phyloP scores from a whole-genome alignment of 2,113 vertebrate species.

The Laticauda colubrina region DNA sequence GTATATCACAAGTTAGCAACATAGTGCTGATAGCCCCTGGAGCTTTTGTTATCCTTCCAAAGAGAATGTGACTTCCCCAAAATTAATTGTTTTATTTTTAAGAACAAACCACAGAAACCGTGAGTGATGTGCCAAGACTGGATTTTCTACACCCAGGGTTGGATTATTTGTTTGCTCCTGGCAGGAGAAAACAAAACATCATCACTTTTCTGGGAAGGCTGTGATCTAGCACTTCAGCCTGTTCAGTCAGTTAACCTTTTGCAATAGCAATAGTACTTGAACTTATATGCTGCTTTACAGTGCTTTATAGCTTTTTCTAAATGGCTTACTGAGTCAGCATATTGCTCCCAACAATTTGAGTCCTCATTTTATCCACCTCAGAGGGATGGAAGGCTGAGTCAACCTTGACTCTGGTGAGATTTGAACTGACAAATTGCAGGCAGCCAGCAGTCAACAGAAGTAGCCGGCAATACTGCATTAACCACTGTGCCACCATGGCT shows the following conservation, averaged over 20 bases:
- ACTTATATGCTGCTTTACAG: too few relatives aligned
- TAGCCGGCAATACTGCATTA: too few relatives aligned
- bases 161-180: not conserved
- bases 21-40: not conserved
- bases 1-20: not conserved
- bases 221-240: not conserved
- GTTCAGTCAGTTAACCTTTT: not conserved
- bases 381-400: too few relatives aligned
- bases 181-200: not conserved
- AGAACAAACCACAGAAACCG: not conserved
- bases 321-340: too few relatives aligned
- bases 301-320: too few relatives aligned
- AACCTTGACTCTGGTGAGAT: too few relatives aligned
- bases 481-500: too few relatives aligned
- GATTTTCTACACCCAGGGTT: not conserved
- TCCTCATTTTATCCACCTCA: too few relatives aligned
- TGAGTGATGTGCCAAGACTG: not conserved
- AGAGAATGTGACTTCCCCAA: not conserved
- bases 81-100: not conserved
- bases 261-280: not conserved
- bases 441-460: too few relatives aligned
- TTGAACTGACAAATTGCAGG: too few relatives aligned
- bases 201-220: not conserved
- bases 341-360: too few relatives aligned
- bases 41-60: not conserved